phyloP scores from a whole-genome alignment of 2,888 invertebrate species.

The Mythimna lalbum region DNA sequence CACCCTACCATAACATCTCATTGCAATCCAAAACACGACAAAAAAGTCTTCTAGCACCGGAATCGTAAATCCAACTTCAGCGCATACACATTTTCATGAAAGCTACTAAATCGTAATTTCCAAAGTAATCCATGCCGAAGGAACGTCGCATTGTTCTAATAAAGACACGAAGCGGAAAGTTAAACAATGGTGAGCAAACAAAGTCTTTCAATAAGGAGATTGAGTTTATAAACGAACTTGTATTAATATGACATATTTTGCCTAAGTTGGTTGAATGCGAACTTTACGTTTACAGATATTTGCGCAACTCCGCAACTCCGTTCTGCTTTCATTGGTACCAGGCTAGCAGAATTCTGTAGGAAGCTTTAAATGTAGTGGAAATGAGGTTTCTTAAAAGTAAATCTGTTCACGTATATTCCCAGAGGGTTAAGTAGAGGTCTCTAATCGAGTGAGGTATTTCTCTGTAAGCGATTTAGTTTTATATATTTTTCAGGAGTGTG shows the following conservation, averaged over 20 bases:
- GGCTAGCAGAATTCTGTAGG: constrained; percentile 56
- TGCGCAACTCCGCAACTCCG: constrained; percentile 6
- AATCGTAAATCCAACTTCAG: constrained; percentile 35
- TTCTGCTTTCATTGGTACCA: constrained; percentile 46
- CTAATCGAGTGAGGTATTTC: constrained; percentile 47
- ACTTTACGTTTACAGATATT: constrained; percentile 22
- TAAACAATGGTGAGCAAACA: constrained; percentile 60
- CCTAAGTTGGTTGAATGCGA: constrained; percentile 13
- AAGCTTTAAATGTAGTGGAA: constrained; percentile 46
- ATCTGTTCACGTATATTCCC: constrained; percentile 52
- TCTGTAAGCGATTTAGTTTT: constrained; percentile 36
- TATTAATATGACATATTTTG: constrained; percentile 50
- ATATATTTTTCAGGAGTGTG: constrained; percentile 20
- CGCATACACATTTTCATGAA: constrained; percentile 31
- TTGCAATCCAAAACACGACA: no score
- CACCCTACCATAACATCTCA: no score
- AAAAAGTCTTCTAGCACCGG: neutral
- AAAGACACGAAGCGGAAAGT: constrained; percentile 53
- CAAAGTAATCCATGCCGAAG: constrained; percentile 56
- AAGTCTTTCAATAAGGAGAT: constrained; percentile 56
- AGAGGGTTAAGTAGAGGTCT: constrained; percentile 37
- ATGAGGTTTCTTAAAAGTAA: constrained; percentile 50
- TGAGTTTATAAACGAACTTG: constrained; percentile 50
- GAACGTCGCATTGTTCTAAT: constrained; percentile 59
- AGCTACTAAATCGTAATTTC: constrained; percentile 53